These are phyloP conservation scores for Trissoscelio sp. DNA, from an alignment of 2,888 invertebrate species.

Conservation along the genomic window DNA sequence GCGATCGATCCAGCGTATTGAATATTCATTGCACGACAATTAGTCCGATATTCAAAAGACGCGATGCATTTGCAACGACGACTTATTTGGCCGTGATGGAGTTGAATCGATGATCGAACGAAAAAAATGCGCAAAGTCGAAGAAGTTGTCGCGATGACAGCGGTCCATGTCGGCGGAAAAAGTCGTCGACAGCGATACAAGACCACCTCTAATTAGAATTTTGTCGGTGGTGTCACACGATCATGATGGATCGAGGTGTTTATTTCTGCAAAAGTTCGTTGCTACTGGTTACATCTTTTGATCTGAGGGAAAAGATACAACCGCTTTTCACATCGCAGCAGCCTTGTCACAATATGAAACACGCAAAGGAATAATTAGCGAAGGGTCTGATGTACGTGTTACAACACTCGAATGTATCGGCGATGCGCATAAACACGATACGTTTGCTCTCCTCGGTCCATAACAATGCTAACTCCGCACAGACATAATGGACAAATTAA, in stretches of 20 bases:
- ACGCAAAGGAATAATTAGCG: slow-evolving; percentile 32
- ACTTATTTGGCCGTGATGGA: slow-evolving; percentile 42
- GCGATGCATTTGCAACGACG: slow-evolving; percentile 17
- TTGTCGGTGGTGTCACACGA: slow-evolving; percentile 73
- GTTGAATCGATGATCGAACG: slow-evolving; percentile 34
- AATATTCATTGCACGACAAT: slow-evolving; percentile 63
- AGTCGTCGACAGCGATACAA: slow-evolving; percentile 44
- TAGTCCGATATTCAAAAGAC: slow-evolving; percentile 27
- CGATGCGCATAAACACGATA: slow-evolving; percentile 26
- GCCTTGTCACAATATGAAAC: slow-evolving; percentile 29
- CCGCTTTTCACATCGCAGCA: slow-evolving; percentile 13
- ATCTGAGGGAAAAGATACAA: background rate
- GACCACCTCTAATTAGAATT: slow-evolving; percentile 75
- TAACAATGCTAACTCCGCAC: slow-evolving; percentile 29
- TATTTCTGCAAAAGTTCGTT: slow-evolving; percentile 47
- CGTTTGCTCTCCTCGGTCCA: background rate
- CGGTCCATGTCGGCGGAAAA: slow-evolving; percentile 38
- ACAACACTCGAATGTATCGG: slow-evolving; percentile 12
- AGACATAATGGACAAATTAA: slow-evolving; percentile 54
- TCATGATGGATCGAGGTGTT: slow-evolving; percentile 73
- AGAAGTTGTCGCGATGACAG: slow-evolving; percentile 23
- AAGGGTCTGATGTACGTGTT: background rate
- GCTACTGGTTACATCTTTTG: slow-evolving; percentile 49
- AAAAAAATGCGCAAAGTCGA: slow-evolving; percentile 9
- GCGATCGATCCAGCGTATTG: slow-evolving; percentile 38